A percentile compares a stretch with the other conserved stretches of the same genome.
Evolutionary conservation across 1,140 invertebrate genomes (phyloP).

Genomic region (Rhopalosiphum padi): DNA sequence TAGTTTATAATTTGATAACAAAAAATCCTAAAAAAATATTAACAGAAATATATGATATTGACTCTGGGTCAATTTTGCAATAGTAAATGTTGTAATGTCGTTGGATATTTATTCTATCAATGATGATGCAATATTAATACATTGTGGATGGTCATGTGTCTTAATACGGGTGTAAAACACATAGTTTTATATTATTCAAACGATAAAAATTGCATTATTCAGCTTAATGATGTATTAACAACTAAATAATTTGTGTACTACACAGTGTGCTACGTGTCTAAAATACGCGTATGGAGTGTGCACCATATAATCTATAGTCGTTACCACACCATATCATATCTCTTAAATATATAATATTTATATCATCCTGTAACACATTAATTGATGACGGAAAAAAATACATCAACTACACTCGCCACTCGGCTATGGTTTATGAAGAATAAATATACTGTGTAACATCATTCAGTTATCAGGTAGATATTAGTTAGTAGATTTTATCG

Average conservation of each 20-base stretch:
- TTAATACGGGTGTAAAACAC: no score
- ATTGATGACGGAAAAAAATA: neutral
- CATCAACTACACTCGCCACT: neutral
- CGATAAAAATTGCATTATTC: no score
- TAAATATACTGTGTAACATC: neutral
- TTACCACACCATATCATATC: neutral
- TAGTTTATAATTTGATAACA: no score
- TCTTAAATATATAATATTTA: neutral
- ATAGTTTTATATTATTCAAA: no score
- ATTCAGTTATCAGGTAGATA: neutral
- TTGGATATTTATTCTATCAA: no score
- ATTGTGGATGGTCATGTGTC: no score
- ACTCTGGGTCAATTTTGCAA: no score
- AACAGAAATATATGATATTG: no score
- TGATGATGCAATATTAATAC: no score
- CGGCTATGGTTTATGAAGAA: neutral
- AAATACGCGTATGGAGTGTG: neutral
- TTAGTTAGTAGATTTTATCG: neutral
- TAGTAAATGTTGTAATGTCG: no score
- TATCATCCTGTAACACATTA: neutral
- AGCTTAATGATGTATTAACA: neutral
- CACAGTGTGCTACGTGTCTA: neutral
- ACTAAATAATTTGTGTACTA: neutral
- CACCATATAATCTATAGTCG: neutral
- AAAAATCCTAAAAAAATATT: no score